Evolutionary conservation across 2,888 invertebrate genomes (phyloP), one percentile per base, ranked within the genome.

Genomic region (Timema cristinae): DNA sequence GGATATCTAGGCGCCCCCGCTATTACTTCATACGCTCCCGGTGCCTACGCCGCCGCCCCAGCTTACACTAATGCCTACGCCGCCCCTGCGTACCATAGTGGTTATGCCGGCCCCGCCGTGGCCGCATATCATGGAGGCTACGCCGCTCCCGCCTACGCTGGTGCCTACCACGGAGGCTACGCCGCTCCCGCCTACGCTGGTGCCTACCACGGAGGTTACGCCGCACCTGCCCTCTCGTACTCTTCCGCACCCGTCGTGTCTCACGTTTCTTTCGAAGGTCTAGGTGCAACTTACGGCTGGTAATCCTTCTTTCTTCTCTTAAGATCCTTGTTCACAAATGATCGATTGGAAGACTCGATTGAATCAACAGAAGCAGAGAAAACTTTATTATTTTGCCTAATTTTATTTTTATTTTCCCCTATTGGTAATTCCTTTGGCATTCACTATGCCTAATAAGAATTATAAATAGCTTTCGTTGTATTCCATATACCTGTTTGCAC

Each of bases 91-190:
- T 75, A 56, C 71, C 67, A 63, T 32, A 32, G 77, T 56, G 70
- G 75, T 69, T 75, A 76, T 68, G 67, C 67, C 72, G 72, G 69
- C n/a, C 10, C 50, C 67, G 71, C 52, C 67, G n/a, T n/a, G n/a
- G n/a, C n/a, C n/a, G n/a, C n/a, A n/a, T n/a, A n/a, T n/a, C n/a
- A n/a, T n/a, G n/a, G n/a, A n/a, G 76, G 74, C 68, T 75, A 75
- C 70, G 75, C 75, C 88, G 87, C 82, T 90, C 75, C 80, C 5
- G 75, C 76, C 8, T 73, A 77, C 70, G 79, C 78, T 6, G 79
- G 85, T 2, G 75, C 72, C 59, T 75, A 56, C 71, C 67, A 63
- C 63, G 63, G 77, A 61, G 70, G 75, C 70, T 75, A 76, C 69
- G 67, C 67, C 72, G 72, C 71, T 15, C 10, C 50, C 67, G 71